Base-by-base conservation (phyloP, 2,888 invertebrate species). In the Leptinotarsa juncta region DNA sequence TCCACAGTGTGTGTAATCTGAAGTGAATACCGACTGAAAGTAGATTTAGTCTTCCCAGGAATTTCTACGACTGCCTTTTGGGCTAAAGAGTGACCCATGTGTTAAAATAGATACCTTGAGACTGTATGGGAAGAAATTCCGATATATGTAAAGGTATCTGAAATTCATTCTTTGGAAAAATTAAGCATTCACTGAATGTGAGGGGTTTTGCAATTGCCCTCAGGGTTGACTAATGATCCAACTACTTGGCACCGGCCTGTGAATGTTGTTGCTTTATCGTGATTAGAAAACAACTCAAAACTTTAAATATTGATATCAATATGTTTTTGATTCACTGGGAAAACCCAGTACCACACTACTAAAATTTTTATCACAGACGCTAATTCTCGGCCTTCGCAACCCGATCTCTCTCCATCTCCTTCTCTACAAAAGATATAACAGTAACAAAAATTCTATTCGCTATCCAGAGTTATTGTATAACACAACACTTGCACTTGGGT, bases 401-500 rank as follows among this genome's bases (percentile, higher is more conserved):
- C 76, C 74, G 75, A 67, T 65, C 69, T 57, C 70, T 60, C 65
- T n/a, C 67, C 53, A 70, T 68, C 69, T 70, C 71, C 70, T 72
- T 69, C 20, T 73, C 57, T 76, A 77, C 73, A 72, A 78, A 80
- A 79, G 75, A 76, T 77, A 75, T 77, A 81, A 79, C 79, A 82
- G 80, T 82, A 84, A 84, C 82, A 83, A 70, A 77, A 83, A 42
- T 82, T 83, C 84, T 71, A 79, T 78, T 77, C 78, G 73, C 77
- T 79, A 65, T 62, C 62, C 51, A 65, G 53, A 81, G 78, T 92
- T 95, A 96, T 93, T 96, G 96, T 88, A 96, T 91, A 88, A 95
- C 95, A 91, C 97, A 97, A 91, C 97, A 97, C 89, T 95, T 94
- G 93, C 96, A 96, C 91, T 96, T 96, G 89, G 95, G 95, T 90